Evolutionary conservation across 2,888 invertebrate species (phyloP).

Genomic region (Synergus itoensis): DNA sequence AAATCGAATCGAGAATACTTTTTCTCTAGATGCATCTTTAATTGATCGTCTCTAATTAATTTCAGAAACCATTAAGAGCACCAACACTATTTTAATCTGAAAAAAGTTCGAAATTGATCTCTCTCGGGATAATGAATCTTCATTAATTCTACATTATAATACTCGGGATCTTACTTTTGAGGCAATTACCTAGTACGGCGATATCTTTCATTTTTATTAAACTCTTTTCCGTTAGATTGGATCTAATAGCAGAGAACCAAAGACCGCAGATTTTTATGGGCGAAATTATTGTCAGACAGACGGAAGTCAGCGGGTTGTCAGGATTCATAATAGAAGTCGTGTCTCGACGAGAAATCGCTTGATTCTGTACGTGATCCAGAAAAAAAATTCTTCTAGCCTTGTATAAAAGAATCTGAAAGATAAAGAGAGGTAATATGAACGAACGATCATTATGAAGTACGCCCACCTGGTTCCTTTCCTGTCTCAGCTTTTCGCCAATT

Average conservation of each 20-base stretch:
- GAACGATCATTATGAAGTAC: slow-evolving; percentile 7
- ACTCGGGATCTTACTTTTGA: not conserved
- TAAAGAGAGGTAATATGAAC: not conserved
- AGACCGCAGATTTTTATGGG: slow-evolving; percentile 1
- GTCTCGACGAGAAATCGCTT: slow-evolving; percentile 33
- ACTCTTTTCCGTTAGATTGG: not conserved
- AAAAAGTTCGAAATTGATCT: not conserved
- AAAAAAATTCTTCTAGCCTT: not conserved
- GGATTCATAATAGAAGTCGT: slow-evolving; percentile 23
- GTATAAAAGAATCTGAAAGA: slow-evolving; percentile 15
- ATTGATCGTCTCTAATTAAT: not conserved
- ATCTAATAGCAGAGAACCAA: slow-evolving; percentile 18
- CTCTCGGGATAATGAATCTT: not conserved
- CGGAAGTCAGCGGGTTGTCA: slow-evolving; percentile 14
- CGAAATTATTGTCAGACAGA: slow-evolving; percentile 19
- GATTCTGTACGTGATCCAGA: slow-evolving; percentile 16
- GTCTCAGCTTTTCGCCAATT: not conserved
- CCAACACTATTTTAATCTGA: not conserved
- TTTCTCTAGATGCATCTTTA: not conserved
- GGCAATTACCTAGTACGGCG: not conserved
- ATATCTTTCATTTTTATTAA: not conserved
- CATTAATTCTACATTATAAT: not conserved
- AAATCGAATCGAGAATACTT: not conserved
- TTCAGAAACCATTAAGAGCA: not conserved
- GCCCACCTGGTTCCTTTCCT: slow-evolving; percentile 1